These are phyloP conservation scores for Nannoperca obscura DNA, from an alignment of 2,797 vertebrate species.

Conservation along the genomic window DNA sequence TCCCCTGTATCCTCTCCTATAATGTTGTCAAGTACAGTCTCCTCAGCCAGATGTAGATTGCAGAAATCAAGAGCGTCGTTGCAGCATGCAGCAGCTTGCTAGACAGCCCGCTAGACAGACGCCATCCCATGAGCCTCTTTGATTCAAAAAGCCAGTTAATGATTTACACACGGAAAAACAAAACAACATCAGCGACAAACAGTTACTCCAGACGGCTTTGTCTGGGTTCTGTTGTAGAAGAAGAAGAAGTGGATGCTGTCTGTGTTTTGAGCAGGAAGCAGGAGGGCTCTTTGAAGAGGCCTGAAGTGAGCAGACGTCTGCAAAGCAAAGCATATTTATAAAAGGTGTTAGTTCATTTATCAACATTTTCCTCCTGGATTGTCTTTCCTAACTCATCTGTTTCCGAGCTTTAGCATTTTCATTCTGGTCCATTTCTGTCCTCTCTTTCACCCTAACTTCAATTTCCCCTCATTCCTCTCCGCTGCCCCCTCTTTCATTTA, in stretches of 20 bases:
- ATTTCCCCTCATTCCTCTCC: slow-evolving; percentile 27
- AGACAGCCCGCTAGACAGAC: slow-evolving; percentile 30
- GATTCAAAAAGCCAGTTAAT: slow-evolving; percentile 59
- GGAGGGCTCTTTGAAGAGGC: slow-evolving; percentile 17
- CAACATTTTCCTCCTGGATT: slow-evolving; percentile 34
- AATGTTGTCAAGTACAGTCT: neutral
- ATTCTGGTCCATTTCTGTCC: slow-evolving; percentile 12
- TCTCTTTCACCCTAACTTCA: slow-evolving; percentile 24
- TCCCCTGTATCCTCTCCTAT: neutral
- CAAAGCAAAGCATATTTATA: slow-evolving; percentile 32
- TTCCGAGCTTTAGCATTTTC: slow-evolving; percentile 25
- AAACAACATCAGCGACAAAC: slow-evolving; percentile 42
- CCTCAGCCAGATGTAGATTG: neutral
- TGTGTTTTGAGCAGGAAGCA: slow-evolving; percentile 23
- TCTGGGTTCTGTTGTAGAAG: slow-evolving; percentile 27
- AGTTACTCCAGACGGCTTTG: slow-evolving; percentile 35
- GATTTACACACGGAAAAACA: slow-evolving; percentile 40
- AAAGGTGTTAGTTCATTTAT: slow-evolving; percentile 39
- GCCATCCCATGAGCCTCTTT: slow-evolving; percentile 41
- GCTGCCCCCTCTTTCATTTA: slow-evolving; percentile 29
- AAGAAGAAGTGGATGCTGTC: slow-evolving; percentile 24
- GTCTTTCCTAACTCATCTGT: neutral
- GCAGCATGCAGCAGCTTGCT: slow-evolving; percentile 17
- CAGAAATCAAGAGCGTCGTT: slow-evolving; percentile 9
- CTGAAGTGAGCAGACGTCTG: slow-evolving; percentile 22